Base-by-base conservation (phyloP, 1,140 invertebrate species). In the Ectropis grisescens region DNA sequence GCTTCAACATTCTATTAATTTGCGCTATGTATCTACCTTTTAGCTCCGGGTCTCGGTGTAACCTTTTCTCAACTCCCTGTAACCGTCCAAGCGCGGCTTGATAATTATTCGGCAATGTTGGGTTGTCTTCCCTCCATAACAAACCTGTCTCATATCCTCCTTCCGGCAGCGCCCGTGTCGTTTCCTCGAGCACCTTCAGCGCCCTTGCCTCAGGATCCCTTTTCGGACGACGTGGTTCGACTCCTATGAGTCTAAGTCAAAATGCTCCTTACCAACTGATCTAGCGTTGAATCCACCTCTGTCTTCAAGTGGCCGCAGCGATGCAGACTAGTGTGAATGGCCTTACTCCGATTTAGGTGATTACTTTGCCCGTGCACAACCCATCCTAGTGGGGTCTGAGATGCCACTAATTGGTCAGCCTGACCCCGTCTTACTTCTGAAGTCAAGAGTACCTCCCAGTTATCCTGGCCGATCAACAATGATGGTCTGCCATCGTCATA, bases 301-400 rank as follows among this genome's bases (percentile, higher is more conserved):
- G 16, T 19, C 8, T 8, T 19, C 8, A 3, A 19, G 16, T 26
- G 4, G 4, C 2, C 3, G 24, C 10, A 4, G 4, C 10, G 4
- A 26, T 26, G 4, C n/a, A 2, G 6, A 6, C n/a, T 6, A 10
- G 2, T 26, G n/a, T 26, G 24, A 6, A 10, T n/a, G 2, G 2
- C 24, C n/a, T n/a, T 4, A 5, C 24, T 4, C 10, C n/a, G 6
- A n/a, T 7, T 10, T 26, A 2, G 4, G n/a, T 10, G 2, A 4
- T 10, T 3, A 26, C 24, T 6, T 10, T 7, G 6, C 32, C 46
- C 46, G 19, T 54, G 46, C 7, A 54, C 29, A 0, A 54, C 42
- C 50, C 50, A 54, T 2, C 45, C 45, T 2, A 54, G 42, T 9
- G 31, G 36, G 11, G 45, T 54, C 12, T 27, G 35, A 1, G 45